A percentile compares a stretch with the other conserved stretches of the same genome.
phyloP scores from a whole-genome alignment of 1,140 invertebrate genomes.

The Mizuhopecten yessoensis region DNA sequence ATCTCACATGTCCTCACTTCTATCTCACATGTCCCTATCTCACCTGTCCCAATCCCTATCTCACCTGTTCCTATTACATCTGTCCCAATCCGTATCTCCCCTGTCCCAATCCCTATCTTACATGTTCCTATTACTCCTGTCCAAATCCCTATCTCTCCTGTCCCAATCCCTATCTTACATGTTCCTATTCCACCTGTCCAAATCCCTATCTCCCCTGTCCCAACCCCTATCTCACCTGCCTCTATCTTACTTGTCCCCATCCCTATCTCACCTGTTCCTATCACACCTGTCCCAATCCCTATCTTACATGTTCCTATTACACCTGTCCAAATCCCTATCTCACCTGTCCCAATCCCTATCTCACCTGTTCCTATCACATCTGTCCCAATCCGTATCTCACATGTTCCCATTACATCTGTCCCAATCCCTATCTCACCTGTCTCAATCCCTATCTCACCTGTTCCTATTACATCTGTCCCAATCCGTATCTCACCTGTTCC shows the following conservation, averaged over 20 bases:
- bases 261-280: background rate
- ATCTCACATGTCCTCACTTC: too few species aligned
- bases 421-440: background rate
- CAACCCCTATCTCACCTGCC: background rate
- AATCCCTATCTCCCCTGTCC: background rate
- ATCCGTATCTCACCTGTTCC: background rate
- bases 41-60: too few species aligned
- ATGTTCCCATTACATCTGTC: background rate
- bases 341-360: background rate
- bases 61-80: too few species aligned
- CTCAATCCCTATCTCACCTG: too few species aligned
- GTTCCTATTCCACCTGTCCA: background rate
- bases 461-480: background rate
- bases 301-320: background rate
- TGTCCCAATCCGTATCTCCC: too few species aligned
- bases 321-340: background rate
- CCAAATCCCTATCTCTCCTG: background rate
- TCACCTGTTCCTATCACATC: background rate
- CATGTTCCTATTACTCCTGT: background rate
- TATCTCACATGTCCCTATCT: too few species aligned
- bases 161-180: background rate
- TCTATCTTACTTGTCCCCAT: background rate
- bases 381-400: background rate
- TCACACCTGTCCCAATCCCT: background rate
- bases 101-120: too few species aligned